Percentiles rank a stretch among this genome's conserved stretches.
These are phyloP conservation scores for Drepana falcataria DNA, from an alignment of 2,888 invertebrate species.

Conservation along the genomic window DNA sequence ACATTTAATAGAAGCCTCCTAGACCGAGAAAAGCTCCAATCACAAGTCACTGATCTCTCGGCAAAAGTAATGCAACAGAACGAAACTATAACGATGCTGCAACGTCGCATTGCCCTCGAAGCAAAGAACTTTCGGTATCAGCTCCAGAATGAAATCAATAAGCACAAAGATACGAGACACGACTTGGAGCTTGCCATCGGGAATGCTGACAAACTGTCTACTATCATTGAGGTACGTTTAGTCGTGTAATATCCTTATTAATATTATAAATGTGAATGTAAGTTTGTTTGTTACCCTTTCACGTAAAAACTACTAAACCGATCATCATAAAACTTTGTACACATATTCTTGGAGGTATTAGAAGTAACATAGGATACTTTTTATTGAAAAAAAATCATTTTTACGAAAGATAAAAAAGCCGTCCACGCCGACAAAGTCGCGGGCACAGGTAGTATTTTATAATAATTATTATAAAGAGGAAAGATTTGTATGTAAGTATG, in stretches of 20 bases:
- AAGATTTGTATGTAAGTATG: too few species aligned
- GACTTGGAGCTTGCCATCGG: conserved; percentile 81
- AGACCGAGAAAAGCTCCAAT: conserved; percentile 85
- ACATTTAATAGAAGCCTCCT: conserved; percentile 82
- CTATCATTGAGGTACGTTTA: conserved; percentile 74
- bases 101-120: conserved; percentile 84
- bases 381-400: too few species aligned
- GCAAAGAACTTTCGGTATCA: conserved; percentile 86
- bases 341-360: too few species aligned
- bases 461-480: too few species aligned
- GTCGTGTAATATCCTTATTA: not conserved
- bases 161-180: conserved; percentile 83
- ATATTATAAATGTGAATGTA: too few species aligned
- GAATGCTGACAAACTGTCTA: conserved; percentile 80
- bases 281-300: too few species aligned
- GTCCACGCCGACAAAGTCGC: too few species aligned
- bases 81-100: conserved; percentile 80
- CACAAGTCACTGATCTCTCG: conserved; percentile 78
- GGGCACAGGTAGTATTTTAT: too few species aligned
- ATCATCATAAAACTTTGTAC: too few species aligned
- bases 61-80: conserved; percentile 79
- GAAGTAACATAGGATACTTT: too few species aligned
- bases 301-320: too few species aligned
- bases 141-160: conserved; percentile 82
- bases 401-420: too few species aligned